phyloP scores from a whole-genome alignment of 2,113 vertebrate species.

The Asarcornis scutulata region DNA sequence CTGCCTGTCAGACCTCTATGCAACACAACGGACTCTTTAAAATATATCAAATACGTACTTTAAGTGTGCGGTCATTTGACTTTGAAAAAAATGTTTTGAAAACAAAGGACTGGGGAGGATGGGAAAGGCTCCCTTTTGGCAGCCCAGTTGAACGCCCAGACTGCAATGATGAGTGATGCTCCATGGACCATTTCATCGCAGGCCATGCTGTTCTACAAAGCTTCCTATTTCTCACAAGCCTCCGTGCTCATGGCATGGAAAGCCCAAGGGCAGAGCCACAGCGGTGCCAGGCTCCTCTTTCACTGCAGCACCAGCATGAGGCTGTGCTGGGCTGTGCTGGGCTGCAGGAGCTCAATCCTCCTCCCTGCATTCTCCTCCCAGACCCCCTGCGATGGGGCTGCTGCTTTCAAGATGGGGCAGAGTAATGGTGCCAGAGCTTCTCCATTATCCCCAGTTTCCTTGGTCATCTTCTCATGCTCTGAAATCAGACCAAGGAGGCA shows the following conservation, averaged over 20 bases:
- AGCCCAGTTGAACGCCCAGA: not conserved
- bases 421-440: not conserved
- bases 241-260: not conserved
- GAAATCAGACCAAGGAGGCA: not conserved
- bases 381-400: not conserved
- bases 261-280: not conserved
- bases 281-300: not conserved
- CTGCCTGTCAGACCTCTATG: not conserved
- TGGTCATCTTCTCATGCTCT: not conserved
- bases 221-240: not conserved
- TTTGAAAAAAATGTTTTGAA: not conserved
- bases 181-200: accelerated
- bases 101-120: not conserved
- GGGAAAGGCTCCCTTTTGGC: not conserved
- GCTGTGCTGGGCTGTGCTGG: not conserved
- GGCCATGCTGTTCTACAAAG: not conserved
- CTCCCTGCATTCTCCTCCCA: not conserved
- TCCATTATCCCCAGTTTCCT: not conserved
- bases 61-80: not conserved
- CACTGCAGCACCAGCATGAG: accelerated
- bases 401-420: not conserved
- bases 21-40: not conserved
- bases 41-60: not conserved
- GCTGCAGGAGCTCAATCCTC: not conserved
- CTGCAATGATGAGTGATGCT: not conserved